Evolutionary conservation across 2,113 vertebrate species (phyloP), one percentile per base, ranked within the genome.

Genomic region (Nansenia antarctica): DNA sequence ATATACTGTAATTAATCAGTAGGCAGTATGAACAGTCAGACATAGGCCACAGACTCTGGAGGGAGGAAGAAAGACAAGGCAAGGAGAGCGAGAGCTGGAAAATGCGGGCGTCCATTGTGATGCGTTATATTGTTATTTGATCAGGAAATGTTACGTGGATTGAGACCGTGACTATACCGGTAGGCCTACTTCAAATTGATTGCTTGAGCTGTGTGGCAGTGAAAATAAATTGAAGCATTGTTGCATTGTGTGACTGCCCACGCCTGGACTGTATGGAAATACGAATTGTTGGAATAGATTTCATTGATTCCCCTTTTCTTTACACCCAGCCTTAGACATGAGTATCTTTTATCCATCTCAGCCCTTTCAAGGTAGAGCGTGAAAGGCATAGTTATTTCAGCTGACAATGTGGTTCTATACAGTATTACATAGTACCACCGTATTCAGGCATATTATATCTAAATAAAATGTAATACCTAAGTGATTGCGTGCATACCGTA

Each of bases 241-340:
- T 24, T 65, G 62, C 55, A 30, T n/a, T 67, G 35, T 14, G 20
- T 30, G 2, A 79, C 27, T 68, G 53, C 53, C 24, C 9, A 29
- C 3, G 32, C 52, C 24, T 54, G 73, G 62, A 69, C 49, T 32
- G 12, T 31, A 11, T 49, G 24, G 39, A 31, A 30, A 18, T 2
- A 12, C 15, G 9, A 22, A 12, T 7, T 45, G 20, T 37, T 37
- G 18, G 45, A 47, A 45, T 6, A 3, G 8, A 45, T 29, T 29
- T 47, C n/a, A 18, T 18, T 62, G 12, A 45, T 45, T 64, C 12
- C 7, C 11, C 20, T 15, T 5, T 9, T n/a, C n/a, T n/a, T 62
- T 24, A 34, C 8, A 62, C 24, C 18, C n/a, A 42, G 32, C 9
- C 39, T 27, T 15, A 9, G 24, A 8, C n/a, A 6, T 26, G 11